phyloP scores from a whole-genome alignment of 2,113 vertebrate species.

The Ibidorhyncha struthersii region DNA sequence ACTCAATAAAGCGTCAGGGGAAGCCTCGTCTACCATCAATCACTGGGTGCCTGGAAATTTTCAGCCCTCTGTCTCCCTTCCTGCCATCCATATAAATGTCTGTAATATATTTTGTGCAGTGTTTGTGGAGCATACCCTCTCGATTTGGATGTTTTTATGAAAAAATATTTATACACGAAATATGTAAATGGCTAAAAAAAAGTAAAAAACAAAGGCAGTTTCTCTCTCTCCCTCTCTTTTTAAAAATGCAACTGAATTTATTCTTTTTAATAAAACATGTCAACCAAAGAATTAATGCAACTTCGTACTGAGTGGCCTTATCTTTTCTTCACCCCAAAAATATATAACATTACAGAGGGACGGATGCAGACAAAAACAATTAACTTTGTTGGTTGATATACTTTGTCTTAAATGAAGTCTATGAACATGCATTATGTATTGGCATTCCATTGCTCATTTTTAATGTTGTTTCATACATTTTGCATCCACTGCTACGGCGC shows the following conservation, averaged over 20 bases:
- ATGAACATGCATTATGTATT: constrained; percentile 9
- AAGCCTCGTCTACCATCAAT: constrained; percentile 90
- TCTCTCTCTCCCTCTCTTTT: constrained; percentile 36
- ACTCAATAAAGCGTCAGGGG: constrained; percentile 99
- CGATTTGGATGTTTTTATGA: constrained; percentile 78
- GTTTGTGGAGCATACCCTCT: constrained; percentile 57
- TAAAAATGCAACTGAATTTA: constrained; percentile 75
- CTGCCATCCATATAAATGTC: constrained; percentile 99
- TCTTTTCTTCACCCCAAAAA: constrained; percentile 32
- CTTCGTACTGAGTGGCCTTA: constrained; percentile 29
- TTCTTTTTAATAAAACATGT: constrained; percentile 83
- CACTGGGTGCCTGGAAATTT: constrained; percentile 94
- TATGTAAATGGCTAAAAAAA: constrained; percentile 75
- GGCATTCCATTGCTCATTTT: constrained; percentile 19
- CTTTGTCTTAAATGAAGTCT: constrained; percentile 59
- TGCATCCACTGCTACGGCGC: background rate
- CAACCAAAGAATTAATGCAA: constrained; percentile 65
- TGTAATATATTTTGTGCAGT: constrained; percentile 89
- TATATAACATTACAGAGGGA: constrained; percentile 32
- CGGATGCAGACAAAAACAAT: constrained; percentile 62
- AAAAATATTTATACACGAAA: constrained; percentile 78
- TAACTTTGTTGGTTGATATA: constrained; percentile 57
- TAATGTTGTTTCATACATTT: background rate
- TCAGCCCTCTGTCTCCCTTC: constrained; percentile 83
- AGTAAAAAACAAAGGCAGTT: constrained; percentile 65